Percentiles rank a stretch among this genome's conserved stretches.
Evolutionary conservation across 2,797 vertebrate species (phyloP).

Genomic region (Notolabrus celidotus): DNA sequence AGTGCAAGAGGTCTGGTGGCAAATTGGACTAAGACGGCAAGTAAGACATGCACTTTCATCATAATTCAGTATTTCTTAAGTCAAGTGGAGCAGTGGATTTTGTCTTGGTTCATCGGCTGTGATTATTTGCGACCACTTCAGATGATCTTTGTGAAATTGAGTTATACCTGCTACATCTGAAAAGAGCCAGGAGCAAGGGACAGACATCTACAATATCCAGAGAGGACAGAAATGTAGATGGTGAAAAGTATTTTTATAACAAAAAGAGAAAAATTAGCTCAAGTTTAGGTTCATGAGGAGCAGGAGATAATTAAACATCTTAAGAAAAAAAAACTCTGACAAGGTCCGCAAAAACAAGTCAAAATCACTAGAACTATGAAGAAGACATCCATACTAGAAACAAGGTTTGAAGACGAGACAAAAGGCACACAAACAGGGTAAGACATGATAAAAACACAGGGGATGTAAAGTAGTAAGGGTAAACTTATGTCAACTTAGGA

Average conservation of each 20-base stretch:
- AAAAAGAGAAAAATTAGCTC: neutral
- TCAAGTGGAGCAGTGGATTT: slow-evolving; percentile 14
- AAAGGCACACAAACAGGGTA: no score
- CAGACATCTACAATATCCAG: neutral
- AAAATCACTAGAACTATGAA: no score
- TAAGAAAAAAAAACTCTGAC: neutral
- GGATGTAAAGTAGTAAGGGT: no score
- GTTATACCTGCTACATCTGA: slow-evolving; percentile 1
- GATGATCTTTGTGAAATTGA: slow-evolving; percentile 6
- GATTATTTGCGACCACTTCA: slow-evolving; percentile 24
- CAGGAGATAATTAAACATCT: neutral
- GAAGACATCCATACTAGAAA: no score
- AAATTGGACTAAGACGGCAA: slow-evolving; percentile 21
- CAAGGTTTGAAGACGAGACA: no score
- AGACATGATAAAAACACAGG: no score
- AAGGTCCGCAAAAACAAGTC: no score
- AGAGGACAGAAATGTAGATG: neutral
- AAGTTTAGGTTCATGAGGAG: no score
- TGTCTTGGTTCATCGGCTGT: slow-evolving; percentile 13
- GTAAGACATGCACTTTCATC: slow-evolving; percentile 14
- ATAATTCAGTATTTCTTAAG: neutral
- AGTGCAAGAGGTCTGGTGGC: slow-evolving; percentile 26
- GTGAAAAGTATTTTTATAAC: neutral
- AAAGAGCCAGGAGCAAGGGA: slow-evolving; percentile 1
- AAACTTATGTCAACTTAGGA: no score